Evolutionary conservation across 2,113 vertebrate species (phyloP).

Genomic region (Trichomycterus rosablanca): DNA sequence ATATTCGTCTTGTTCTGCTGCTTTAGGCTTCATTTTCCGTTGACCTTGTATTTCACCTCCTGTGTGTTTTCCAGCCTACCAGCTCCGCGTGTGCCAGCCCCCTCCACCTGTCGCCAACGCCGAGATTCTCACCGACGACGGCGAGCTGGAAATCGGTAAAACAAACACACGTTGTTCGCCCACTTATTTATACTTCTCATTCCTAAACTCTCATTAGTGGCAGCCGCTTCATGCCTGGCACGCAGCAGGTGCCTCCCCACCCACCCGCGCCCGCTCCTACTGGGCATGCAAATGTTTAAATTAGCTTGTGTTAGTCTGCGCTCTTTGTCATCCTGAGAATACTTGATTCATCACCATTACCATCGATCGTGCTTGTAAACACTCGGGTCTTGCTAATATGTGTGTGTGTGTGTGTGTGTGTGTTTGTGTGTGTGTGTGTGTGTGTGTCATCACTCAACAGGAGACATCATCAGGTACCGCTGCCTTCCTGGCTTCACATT

Average conservation of each 20-base stretch:
- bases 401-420: conserved; percentile 21
- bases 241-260: conserved; percentile 1
- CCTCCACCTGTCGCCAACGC: conserved; percentile 82
- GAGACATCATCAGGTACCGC: conserved; percentile 93
- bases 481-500: conserved; percentile 93
- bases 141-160: conserved; percentile 94
- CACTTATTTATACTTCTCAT: conserved; percentile 48
- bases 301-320: too few species aligned
- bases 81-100: conserved; percentile 86
- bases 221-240: not conserved
- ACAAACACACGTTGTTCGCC: conserved; percentile 20
- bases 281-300: conserved; percentile 8
- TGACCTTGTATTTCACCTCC: too few species aligned
- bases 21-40: too few species aligned
- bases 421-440: conserved; percentile 19
- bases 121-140: conserved; percentile 84
- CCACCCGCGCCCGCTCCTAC: not conserved
- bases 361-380: not conserved
- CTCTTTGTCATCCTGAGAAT: not conserved
- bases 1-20: too few species aligned
- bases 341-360: conserved; percentile 36
- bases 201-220: conserved; percentile 7
- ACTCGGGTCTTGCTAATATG: conserved; percentile 21
- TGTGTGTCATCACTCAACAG: conserved; percentile 62
- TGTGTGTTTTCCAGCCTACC: conserved; percentile 76